phyloP scores from a whole-genome alignment of 1,140 invertebrate species.

The Augochlora pura region DNA sequence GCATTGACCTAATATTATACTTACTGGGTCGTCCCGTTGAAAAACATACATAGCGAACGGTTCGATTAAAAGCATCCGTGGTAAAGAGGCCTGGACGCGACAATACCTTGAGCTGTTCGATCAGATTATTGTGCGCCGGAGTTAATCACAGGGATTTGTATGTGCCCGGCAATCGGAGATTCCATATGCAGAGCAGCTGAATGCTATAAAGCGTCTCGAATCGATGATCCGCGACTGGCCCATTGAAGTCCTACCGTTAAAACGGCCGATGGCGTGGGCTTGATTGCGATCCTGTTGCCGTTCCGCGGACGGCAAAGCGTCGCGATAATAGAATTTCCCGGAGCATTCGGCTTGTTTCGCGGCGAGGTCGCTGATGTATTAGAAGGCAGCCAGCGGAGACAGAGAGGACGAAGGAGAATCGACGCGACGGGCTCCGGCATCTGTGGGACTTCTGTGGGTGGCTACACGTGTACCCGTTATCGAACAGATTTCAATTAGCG shows the following conservation, averaged over 20 bases:
- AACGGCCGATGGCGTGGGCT: not conserved
- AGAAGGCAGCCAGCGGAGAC: not conserved
- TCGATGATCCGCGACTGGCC: too few relatives aligned
- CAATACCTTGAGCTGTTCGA: too few relatives aligned
- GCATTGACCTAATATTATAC: too few relatives aligned
- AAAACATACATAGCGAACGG: too few relatives aligned
- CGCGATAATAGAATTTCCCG: not conserved
- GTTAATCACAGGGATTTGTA: too few relatives aligned
- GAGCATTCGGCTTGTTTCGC: not conserved
- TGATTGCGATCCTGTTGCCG: not conserved
- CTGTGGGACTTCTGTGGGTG: slow-evolving; percentile 21
- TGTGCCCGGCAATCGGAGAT: too few relatives aligned
- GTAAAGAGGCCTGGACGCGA: too few relatives aligned
- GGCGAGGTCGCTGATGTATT: slow-evolving; percentile 19
- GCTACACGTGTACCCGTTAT: slow-evolving; percentile 33
- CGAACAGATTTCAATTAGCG: slow-evolving; percentile 45
- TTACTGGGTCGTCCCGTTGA: too few relatives aligned
- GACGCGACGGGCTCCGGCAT: not conserved
- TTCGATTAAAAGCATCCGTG: too few relatives aligned
- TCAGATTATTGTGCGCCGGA: too few relatives aligned
- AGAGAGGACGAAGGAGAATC: slow-evolving; percentile 1
- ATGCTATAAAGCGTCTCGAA: too few relatives aligned
- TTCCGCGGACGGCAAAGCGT: not conserved
- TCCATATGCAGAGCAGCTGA: too few relatives aligned
- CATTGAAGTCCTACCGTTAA: not conserved